Evolutionary conservation across 2,113 vertebrate genomes (phyloP).

Genomic region (Mugil cephalus): DNA sequence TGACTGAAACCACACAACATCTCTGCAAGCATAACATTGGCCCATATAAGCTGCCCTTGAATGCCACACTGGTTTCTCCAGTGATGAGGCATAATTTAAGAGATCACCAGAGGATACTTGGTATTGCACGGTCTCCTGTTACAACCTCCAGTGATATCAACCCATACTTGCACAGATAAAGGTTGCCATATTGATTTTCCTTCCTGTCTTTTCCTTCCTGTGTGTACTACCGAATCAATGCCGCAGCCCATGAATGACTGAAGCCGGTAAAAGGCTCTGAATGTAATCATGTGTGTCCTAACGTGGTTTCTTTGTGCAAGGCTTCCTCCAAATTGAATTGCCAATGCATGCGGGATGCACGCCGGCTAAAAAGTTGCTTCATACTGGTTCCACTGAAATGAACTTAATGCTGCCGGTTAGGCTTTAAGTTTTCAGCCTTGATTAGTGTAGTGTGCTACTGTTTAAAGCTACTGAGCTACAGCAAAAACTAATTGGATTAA

Average conservation of each 20-base stretch:
- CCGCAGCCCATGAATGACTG: constrained; percentile 24
- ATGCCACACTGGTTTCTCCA: background rate
- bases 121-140: constrained; percentile 38
- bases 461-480: no score
- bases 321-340: constrained; percentile 31
- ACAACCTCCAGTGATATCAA: constrained; percentile 35
- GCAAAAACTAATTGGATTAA: background rate
- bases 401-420: background rate
- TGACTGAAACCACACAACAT: no score
- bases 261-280: constrained; percentile 42
- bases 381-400: background rate
- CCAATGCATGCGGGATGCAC: background rate
- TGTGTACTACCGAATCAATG: constrained; percentile 65
- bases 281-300: constrained; percentile 45
- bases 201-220: constrained; percentile 7
- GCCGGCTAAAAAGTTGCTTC: background rate
- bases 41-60: background rate
- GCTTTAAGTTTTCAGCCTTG: no score
- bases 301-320: constrained; percentile 30
- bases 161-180: constrained; percentile 51
- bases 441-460: no score
- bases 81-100: background rate
- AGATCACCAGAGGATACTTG: background rate
- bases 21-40: no score
- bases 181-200: constrained; percentile 59